Percentiles rank a stretch among this genome's conserved stretches.
phyloP scores from a whole-genome alignment of 1,140 invertebrate genomes.

The Anastrepha obliqua region DNA sequence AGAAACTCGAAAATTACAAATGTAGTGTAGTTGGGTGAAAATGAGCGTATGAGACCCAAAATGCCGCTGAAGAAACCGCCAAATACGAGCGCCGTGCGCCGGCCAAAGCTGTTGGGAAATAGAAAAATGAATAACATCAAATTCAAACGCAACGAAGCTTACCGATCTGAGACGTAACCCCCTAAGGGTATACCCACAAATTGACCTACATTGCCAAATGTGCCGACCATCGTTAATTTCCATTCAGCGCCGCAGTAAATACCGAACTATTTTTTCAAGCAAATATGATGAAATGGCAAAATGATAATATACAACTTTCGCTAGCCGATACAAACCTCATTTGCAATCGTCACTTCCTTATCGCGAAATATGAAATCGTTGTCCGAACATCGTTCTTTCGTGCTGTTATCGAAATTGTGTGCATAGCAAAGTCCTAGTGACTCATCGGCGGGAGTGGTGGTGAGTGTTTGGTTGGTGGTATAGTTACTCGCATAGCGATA shows the following conservation, averaged over 20 bases:
- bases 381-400: slow-evolving; percentile 62
- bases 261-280: slow-evolving; percentile 61
- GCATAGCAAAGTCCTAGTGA: slow-evolving; percentile 67
- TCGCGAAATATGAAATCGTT: slow-evolving; percentile 69
- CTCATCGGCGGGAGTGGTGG: slow-evolving; percentile 51
- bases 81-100: slow-evolving; percentile 79
- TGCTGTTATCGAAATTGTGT: slow-evolving; percentile 72
- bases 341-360: slow-evolving; percentile 68
- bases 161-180: slow-evolving; percentile 82
- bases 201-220: slow-evolving; percentile 83
- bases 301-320: neutral
- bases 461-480: slow-evolving; percentile 38
- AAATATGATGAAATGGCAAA: neutral
- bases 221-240: slow-evolving; percentile 83
- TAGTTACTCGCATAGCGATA: slow-evolving; percentile 70
- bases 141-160: neutral
- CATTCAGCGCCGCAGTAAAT: slow-evolving; percentile 76
- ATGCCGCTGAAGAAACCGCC: slow-evolving; percentile 77
- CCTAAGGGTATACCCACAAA: slow-evolving; percentile 82
- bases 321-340: slow-evolving; percentile 73
- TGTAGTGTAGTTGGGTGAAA: slow-evolving; percentile 79
- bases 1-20: slow-evolving; percentile 81
- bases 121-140: slow-evolving; percentile 18
- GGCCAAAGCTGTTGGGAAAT: slow-evolving; percentile 77
- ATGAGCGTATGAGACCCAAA: slow-evolving; percentile 80